Percentiles rank a stretch among this genome's conserved stretches.
phyloP scores from a whole-genome alignment of 1,140 invertebrate species.

The Drosophila yakuba region DNA sequence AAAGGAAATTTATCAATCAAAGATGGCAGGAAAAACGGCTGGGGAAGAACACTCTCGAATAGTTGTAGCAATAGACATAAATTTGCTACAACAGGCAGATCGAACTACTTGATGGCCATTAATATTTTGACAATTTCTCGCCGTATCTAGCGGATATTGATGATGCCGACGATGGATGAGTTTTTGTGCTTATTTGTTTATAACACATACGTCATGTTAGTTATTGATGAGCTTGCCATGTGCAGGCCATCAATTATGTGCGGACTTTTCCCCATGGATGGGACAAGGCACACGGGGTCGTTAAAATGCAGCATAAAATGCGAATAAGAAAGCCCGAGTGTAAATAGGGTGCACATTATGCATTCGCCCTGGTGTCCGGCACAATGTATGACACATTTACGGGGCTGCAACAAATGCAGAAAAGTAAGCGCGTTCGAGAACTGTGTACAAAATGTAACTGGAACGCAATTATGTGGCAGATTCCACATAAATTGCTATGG shows the following conservation, averaged over 20 bases:
- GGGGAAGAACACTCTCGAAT: slow-evolving; percentile 70
- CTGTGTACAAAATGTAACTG: slow-evolving; percentile 78
- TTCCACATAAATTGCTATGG: slow-evolving; percentile 48
- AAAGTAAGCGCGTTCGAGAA: slow-evolving; percentile 37
- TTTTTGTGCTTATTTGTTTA: slow-evolving; percentile 69
- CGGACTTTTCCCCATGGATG: slow-evolving; percentile 14
- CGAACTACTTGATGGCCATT: slow-evolving; percentile 69
- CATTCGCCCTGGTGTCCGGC: slow-evolving; percentile 53
- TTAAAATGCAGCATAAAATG: slow-evolving; percentile 62
- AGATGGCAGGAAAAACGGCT: slow-evolving; percentile 29
- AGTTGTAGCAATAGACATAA: slow-evolving; percentile 69
- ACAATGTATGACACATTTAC: slow-evolving; percentile 55
- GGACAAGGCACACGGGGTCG: slow-evolving; percentile 31
- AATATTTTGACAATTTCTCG: slow-evolving; percentile 78
- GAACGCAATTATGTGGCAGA: slow-evolving; percentile 78
- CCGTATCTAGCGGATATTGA: slow-evolving; percentile 64
- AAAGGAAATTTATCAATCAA: slow-evolving; percentile 80
- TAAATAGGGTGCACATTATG: slow-evolving; percentile 54
- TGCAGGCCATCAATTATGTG: slow-evolving; percentile 69
- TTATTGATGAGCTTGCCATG: slow-evolving; percentile 74
- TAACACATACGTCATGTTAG: slow-evolving; percentile 66
- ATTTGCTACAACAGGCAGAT: slow-evolving; percentile 46
- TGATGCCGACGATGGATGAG: slow-evolving; percentile 67
- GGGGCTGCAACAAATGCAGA: slow-evolving; percentile 42
- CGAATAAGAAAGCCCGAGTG: slow-evolving; percentile 20